These are phyloP conservation scores for Lypha dubia DNA, from an alignment of 2,888 invertebrate species.

Conservation along the genomic window DNA sequence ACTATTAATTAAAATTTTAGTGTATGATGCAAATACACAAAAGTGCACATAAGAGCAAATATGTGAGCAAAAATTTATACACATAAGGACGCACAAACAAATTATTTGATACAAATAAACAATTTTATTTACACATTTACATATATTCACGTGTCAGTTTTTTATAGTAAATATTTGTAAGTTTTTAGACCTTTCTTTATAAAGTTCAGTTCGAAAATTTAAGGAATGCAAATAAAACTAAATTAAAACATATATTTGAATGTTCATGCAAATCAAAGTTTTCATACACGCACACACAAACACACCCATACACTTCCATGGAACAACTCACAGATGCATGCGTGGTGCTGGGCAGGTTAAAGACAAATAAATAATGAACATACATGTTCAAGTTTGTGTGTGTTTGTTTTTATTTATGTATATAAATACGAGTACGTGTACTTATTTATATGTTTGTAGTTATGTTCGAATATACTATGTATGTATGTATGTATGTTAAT, in stretches of 20 bases:
- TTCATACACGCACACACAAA: background rate
- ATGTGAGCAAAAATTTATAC: background rate
- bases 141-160: background rate
- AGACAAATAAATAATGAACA: slow-evolving; percentile 28
- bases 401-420: slow-evolving; percentile 2
- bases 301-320: background rate
- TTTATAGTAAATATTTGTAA: background rate
- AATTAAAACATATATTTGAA: slow-evolving; percentile 48
- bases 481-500: background rate
- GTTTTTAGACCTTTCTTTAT: slow-evolving; percentile 2
- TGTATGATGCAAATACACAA: slow-evolving; percentile 28
- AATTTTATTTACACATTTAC: background rate
- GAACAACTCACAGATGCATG: background rate
- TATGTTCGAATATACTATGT: too few relatives aligned
- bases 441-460: background rate
- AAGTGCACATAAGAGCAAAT: background rate
- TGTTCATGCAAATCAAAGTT: slow-evolving; percentile 34
- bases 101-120: too few relatives aligned
- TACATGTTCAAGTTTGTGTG: background rate
- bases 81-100: too few relatives aligned
- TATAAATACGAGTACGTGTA: background rate
- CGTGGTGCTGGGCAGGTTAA: slow-evolving; percentile 21
- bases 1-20: slow-evolving; percentile 62
- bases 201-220: slow-evolving; percentile 28
- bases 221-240: slow-evolving; percentile 47